These are phyloP conservation scores for Cerceris ruficornis DNA, from an alignment of 2,888 invertebrate genomes.

Conservation along the genomic window DNA sequence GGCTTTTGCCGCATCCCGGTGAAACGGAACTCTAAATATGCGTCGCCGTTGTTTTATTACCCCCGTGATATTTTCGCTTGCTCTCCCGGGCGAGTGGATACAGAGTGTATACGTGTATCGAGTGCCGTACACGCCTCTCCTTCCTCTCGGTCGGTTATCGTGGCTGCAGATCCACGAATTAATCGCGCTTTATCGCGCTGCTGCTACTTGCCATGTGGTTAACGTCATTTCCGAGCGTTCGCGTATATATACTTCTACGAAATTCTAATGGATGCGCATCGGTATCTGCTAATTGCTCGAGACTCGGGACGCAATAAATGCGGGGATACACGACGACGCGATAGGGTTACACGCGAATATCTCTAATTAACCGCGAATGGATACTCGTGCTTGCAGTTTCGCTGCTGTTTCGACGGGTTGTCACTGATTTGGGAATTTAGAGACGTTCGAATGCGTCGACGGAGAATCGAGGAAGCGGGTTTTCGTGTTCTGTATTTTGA, in stretches of 20 bases:
- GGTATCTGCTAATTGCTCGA: constrained; percentile 9
- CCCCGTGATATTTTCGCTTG: constrained; percentile 44
- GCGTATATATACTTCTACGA: not conserved
- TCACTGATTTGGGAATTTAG: too few relatives aligned
- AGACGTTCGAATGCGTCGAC: too few relatives aligned
- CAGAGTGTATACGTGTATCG: constrained; percentile 26
- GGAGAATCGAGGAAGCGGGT: too few relatives aligned
- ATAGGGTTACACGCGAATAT: too few relatives aligned
- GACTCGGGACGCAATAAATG: not conserved
- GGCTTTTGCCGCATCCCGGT: constrained; percentile 25
- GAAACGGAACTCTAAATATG: constrained; percentile 53
- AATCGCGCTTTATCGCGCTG: constrained; percentile 7
- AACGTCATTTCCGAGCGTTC: constrained; percentile 5
- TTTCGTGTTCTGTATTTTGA: too few relatives aligned
- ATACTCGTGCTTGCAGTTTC: too few relatives aligned
- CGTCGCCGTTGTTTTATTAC: constrained; percentile 44
- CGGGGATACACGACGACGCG: too few relatives aligned
- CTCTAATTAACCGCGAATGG: too few relatives aligned
- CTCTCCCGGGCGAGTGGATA: not conserved
- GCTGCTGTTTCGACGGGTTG: too few relatives aligned
- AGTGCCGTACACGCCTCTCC: constrained; percentile 34
- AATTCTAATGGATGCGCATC: constrained; percentile 5
- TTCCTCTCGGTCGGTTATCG: constrained; percentile 12
- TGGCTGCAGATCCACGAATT: constrained; percentile 35
- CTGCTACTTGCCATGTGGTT: constrained; percentile 5